Percentiles rank a stretch among this genome's conserved stretches.
These are phyloP conservation scores for Typhlomys cinereus DNA, from an alignment of 2,113 vertebrate species.

Conservation along the genomic window DNA sequence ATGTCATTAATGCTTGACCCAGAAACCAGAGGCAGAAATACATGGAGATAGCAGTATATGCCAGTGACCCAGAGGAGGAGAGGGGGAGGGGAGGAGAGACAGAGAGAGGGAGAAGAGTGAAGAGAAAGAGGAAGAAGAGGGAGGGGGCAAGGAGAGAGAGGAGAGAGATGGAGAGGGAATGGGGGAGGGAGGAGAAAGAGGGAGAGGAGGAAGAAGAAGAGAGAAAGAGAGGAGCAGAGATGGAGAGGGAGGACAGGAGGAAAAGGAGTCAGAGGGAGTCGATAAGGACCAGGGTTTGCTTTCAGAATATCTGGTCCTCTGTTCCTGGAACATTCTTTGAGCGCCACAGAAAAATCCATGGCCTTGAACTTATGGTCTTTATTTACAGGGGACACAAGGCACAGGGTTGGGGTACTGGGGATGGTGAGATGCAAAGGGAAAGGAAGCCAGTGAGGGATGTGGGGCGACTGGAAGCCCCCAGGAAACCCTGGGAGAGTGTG, in stretches of 20 bases:
- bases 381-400: too few species aligned
- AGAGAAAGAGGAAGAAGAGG: too few species aligned
- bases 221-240: too few species aligned
- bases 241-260: too few species aligned
- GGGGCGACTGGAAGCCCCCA: background rate
- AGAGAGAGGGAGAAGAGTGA: too few species aligned
- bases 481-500: background rate
- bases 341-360: background rate
- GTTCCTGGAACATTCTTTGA: background rate
- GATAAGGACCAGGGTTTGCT: background rate
- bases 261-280: too few species aligned
- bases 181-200: background rate
- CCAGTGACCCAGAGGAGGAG: background rate
- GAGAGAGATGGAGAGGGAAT: background rate
- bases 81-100: background rate
- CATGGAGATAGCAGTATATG: background rate
- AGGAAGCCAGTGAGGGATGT: background rate
- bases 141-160: background rate
- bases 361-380: background rate
- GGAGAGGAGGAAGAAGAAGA: background rate
- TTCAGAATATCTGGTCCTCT: too few species aligned
- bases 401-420: background rate
- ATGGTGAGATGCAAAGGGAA: background rate
- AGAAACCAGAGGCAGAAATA: conserved; percentile 1
- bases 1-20: background rate